These are phyloP conservation scores for Elachura formosa DNA, from an alignment of 2,113 vertebrate species.

Conservation along the genomic window DNA sequence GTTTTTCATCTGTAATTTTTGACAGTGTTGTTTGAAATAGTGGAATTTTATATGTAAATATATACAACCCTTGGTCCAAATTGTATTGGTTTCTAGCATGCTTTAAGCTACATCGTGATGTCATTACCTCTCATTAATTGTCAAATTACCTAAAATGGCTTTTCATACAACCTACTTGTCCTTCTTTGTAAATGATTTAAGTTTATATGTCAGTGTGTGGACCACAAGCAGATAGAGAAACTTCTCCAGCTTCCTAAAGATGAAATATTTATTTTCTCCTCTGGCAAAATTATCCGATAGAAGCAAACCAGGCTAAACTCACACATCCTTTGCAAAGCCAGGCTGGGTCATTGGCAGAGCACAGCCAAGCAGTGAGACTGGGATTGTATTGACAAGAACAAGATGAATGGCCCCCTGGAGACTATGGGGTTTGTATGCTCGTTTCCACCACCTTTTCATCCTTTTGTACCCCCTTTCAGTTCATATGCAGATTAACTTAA, in stretches of 20 bases:
- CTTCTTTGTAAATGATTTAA: not conserved
- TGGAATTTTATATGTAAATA: not conserved
- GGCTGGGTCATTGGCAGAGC: constrained; percentile 61
- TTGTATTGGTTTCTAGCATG: not conserved
- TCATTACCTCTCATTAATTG: not conserved
- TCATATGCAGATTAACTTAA: constrained; percentile 80
- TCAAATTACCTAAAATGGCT: not conserved
- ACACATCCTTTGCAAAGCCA: not conserved
- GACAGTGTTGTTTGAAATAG: not conserved
- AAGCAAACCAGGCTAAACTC: not conserved
- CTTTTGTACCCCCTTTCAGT: constrained; percentile 69
- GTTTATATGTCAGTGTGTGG: not conserved
- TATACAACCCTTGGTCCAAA: not conserved
- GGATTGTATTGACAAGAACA: constrained; percentile 61
- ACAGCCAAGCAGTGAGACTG: constrained; percentile 35
- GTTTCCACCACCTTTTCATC: constrained; percentile 77
- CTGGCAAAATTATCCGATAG: not conserved
- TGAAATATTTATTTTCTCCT: not conserved
- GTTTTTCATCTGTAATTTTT: not conserved
- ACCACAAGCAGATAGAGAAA: not conserved
- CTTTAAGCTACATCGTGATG: not conserved
- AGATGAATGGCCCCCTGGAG: constrained; percentile 75
- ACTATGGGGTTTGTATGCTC: constrained; percentile 66
- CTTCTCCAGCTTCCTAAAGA: not conserved
- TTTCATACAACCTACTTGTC: not conserved